Evolutionary conservation across 2,888 invertebrate genomes (phyloP).

Genomic region (Choristoneura rosaceana): DNA sequence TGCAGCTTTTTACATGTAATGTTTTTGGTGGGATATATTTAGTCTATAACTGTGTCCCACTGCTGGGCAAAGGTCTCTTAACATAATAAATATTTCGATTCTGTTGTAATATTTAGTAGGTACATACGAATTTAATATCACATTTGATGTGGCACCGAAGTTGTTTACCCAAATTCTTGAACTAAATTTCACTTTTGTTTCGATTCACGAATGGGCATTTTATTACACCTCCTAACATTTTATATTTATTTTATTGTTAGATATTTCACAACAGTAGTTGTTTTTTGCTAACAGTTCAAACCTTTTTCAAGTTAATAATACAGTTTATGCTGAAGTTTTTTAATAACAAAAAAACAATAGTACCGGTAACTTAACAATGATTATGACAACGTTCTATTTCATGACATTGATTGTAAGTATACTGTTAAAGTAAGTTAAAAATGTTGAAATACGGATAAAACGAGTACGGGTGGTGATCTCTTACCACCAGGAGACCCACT

Average conservation of each 20-base stretch:
- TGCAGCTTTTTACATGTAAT: no score
- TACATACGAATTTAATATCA: background rate
- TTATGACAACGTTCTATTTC: constrained; percentile 20
- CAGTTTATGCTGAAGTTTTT: background rate
- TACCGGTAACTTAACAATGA: constrained; percentile 11
- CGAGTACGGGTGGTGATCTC: no score
- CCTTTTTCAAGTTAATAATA: background rate
- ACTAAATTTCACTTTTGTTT: constrained; percentile 30
- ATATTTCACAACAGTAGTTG: constrained; percentile 15
- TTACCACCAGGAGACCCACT: no score
- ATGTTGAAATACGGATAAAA: background rate
- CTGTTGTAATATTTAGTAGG: background rate
- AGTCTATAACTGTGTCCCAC: no score
- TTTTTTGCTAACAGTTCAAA: background rate
- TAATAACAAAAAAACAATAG: background rate
- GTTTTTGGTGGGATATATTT: no score
- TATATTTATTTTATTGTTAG: constrained; percentile 14
- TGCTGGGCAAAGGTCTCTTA: no score
- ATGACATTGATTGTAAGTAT: constrained; percentile 28
- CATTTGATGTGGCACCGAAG: background rate
- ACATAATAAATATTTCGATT: background rate
- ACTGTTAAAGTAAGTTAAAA: background rate
- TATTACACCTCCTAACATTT: constrained; percentile 28
- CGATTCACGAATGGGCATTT: constrained; percentile 15
- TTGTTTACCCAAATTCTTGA: constrained; percentile 21